phyloP scores from a whole-genome alignment of 2,888 invertebrate genomes.

The Andrena bucephala region DNA sequence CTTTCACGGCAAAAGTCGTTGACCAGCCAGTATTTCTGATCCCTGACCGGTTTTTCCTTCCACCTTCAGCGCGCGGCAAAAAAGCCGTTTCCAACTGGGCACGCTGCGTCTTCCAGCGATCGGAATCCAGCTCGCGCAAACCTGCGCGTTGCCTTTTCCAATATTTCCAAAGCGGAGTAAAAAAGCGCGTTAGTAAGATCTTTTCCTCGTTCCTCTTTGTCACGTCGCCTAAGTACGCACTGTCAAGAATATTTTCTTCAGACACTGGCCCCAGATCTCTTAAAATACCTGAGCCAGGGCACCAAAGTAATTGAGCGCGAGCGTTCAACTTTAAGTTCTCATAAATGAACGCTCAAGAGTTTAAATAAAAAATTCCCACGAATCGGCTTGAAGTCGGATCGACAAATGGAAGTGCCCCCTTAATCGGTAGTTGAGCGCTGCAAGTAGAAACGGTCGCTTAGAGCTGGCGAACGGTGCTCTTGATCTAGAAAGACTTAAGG shows the following conservation, averaged over 20 bases:
- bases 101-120: neutral
- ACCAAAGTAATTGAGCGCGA: too few species aligned
- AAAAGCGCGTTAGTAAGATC: too few species aligned
- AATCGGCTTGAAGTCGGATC: neutral
- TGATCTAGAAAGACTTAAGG: constrained; percentile 32
- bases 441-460: neutral
- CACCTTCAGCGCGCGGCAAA: constrained; percentile 33
- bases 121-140: neutral
- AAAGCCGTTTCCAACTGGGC: constrained; percentile 31
- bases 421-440: neutral
- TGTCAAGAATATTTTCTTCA: too few species aligned
- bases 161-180: too few species aligned
- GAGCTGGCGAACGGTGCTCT: constrained; percentile 3
- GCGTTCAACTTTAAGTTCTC: too few species aligned
- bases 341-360: too few species aligned
- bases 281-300: too few species aligned
- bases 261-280: too few species aligned
- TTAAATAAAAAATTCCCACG: too few species aligned
- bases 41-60: constrained; percentile 66
- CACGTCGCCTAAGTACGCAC: too few species aligned
- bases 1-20: constrained; percentile 58
- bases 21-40: constrained; percentile 59
- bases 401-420: neutral
- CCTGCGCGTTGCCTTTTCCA: neutral
- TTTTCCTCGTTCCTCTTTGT: too few species aligned